Evolutionary conservation across 2,113 vertebrate genomes (phyloP), one percentile per base, ranked within the genome.

Genomic region (Dicerorhinus sumatrensis): DNA sequence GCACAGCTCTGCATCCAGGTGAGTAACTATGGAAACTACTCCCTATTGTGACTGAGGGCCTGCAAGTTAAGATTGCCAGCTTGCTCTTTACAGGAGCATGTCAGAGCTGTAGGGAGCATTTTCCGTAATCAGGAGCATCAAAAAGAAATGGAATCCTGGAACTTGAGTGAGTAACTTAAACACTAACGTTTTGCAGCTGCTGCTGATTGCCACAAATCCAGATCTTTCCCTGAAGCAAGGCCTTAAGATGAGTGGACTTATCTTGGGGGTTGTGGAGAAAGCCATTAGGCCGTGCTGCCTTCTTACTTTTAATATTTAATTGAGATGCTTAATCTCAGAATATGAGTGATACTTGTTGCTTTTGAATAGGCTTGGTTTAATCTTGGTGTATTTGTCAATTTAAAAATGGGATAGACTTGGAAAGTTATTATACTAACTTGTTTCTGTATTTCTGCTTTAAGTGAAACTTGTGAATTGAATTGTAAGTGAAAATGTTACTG

Each of bases 381-480:
- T 70, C 27, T 65, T 85, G n/a, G 29, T 33, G 13, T 46, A 39
- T 86, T 83, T 63, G 31, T 89, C 80, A 17, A 70, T 48, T 95
- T 94, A 84, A 70, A 67, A 79, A 33, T 39, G 42, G 20, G 67
- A 21, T 10, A 56, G 21, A 18, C 27, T 51, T 42, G 42, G n/a
- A 36, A 89, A 93, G 12, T 42, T 14, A 17, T 20, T n/a, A 23
- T 29, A 18, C 11, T n/a, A 21, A 29, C 8, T 76, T 79, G 27
- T 94, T 87, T 82, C 67, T 39, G 2, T 70, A 8, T 60, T 76
- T 94, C 27, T 46, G 60, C 48, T 94, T 81, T 48, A 58, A 89
- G 58, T 63, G 82, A 69, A 88, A 70, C 27, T 9, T 51, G 23
- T 33, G n/a, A 39, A 75, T 33, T 42, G 31, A 89, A 36, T 62